Conservation (phyloP, 92 coral and sea anemone genomes). For the Porites evermanni region DNA sequence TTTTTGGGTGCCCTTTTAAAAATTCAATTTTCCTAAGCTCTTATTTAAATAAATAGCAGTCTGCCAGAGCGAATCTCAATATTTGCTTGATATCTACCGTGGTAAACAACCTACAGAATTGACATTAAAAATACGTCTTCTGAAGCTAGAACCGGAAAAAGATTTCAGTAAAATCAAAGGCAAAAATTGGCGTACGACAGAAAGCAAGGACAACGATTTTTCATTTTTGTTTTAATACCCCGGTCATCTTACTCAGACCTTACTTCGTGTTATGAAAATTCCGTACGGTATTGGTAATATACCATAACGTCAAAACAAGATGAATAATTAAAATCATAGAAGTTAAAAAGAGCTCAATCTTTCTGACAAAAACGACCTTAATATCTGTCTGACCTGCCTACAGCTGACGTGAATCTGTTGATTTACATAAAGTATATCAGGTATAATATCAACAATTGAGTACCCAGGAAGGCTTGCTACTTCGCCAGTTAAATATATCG, state of each 20-base stretch:
- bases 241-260: not conserved
- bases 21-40: not conserved
- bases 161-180: not conserved
- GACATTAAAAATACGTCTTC: not conserved
- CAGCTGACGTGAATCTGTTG: slow-evolving; percentile 25
- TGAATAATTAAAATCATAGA: not conserved
- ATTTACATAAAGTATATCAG: slow-evolving; percentile 27
- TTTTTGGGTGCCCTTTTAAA: not conserved
- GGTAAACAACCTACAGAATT: not conserved
- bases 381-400: not conserved
- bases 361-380: not conserved
- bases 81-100: too few species aligned
- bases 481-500: slow-evolving; percentile 21
- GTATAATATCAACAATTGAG: slow-evolving; percentile 10
- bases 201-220: too few species aligned
- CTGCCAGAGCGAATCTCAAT: not conserved
- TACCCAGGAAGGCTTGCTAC: not conserved
- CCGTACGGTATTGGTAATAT: not conserved
- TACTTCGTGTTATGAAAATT: not conserved
- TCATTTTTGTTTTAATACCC: too few species aligned
- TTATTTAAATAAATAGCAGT: not conserved
- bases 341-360: not conserved
- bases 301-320: not conserved
- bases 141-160: not conserved
- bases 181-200: too few species aligned